A percentile compares a stretch with the other conserved stretches of the same genome.
Conservation (phyloP, 1,140 invertebrate species). For the Charaxes varanes region DNA sequence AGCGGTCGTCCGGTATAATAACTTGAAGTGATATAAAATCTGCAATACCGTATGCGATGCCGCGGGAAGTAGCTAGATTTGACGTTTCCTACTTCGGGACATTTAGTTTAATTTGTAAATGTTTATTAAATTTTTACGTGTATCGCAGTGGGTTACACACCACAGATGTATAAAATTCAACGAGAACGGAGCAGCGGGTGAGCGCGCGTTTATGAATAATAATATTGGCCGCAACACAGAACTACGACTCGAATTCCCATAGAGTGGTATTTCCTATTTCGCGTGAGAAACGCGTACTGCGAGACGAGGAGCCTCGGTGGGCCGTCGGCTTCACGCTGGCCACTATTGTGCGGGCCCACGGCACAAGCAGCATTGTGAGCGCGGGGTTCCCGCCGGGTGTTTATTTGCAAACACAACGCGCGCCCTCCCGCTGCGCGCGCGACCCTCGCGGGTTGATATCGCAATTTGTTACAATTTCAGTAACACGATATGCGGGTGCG, state of each 20-base stretch:
- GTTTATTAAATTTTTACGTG: constrained; percentile 9
- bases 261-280: constrained; percentile 45
- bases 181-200: constrained; percentile 28
- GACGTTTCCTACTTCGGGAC: too few species aligned
- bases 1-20: too few species aligned
- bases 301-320: constrained; percentile 28
- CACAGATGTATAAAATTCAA: constrained; percentile 20
- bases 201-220: constrained; percentile 29
- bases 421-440: constrained; percentile 33
- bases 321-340: constrained; percentile 42
- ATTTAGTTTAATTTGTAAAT: constrained; percentile 1
- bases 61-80: too few species aligned
- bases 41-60: too few species aligned
- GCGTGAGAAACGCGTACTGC: constrained; percentile 43
- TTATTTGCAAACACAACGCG: constrained; percentile 57
- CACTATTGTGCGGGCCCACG: constrained; percentile 43
- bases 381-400: constrained; percentile 45
- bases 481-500: constrained; percentile 37
- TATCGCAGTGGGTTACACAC: constrained; percentile 15
- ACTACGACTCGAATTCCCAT: constrained; percentile 39
- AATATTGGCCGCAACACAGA: constrained; percentile 26
- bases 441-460: constrained; percentile 37
- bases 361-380: constrained; percentile 29
- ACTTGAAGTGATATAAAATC: too few species aligned
- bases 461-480: constrained; percentile 52